Evolutionary conservation across 2,888 invertebrate genomes (phyloP), one percentile per base, ranked within the genome.

Genomic region (Sialis lutaria): DNA sequence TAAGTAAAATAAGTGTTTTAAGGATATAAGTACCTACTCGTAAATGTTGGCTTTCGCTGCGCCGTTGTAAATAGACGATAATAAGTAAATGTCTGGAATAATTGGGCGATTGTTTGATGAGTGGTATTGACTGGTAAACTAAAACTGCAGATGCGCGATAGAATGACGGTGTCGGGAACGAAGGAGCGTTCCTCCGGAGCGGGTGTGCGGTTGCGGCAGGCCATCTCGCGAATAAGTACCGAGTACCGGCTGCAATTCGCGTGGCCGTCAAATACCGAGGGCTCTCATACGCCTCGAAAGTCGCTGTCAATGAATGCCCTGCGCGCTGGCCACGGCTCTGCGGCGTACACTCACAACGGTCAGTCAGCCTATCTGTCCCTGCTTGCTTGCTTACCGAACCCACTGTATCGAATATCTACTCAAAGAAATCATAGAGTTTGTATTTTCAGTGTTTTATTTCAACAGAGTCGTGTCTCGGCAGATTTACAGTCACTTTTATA

Each of bases 221-320:
- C 78, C 69, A 72, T 82, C 65, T 74, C 76, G 58, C 75, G 79
- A 67, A 75, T 79, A 67, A 79, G 82, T 72, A 86, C 88, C 57
- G 89, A 89, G 71, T 89, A 89, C 71, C 78, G 83, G 58, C 77
- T 88, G 65, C 87, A 89, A 73, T 89, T 86, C 70, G 87, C 87
- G 57, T 89, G 89, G 89, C 89, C 89, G 53, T 68, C 66, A 52
- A 64, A 69, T 55, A 66, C 69, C 33, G 63, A 64, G 49, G 67
- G 67, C 53, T 62, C 67, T 53, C 61, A 58, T 6, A 69, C 73
- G 6, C 87, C 89, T 30, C 70, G 83, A 65, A 89, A 89, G 70
- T 88, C 88, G 57, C 77, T 87, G 66, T 84, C 85, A 57, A 85
- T 86, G 86, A 87, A 87, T 42, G 85, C 86, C 45, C 74, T 89